Conservation (phyloP, 2,888 invertebrate species). For the Heliconius sara region DNA sequence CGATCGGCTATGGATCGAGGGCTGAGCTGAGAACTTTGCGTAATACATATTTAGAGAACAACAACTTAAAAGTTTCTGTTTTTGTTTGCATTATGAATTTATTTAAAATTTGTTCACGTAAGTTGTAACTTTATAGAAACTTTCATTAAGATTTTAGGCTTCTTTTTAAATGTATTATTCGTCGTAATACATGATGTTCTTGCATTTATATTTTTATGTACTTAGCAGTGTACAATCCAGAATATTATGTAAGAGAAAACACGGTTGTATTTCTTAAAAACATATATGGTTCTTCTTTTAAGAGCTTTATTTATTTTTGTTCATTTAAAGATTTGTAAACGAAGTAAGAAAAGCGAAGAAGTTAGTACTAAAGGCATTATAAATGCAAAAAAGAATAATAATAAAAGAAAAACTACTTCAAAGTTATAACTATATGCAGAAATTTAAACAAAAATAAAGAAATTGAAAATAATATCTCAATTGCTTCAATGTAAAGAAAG, state of each 20-base stretch:
- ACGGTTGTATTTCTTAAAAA: too few relatives aligned
- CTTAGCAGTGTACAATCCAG: not conserved
- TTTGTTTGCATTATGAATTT: slow-evolving; percentile 39
- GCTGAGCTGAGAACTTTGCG: slow-evolving; percentile 67
- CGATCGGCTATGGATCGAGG: slow-evolving; percentile 70
- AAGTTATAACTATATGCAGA: too few relatives aligned
- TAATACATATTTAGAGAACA: slow-evolving; percentile 60
- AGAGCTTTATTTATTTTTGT: too few relatives aligned
- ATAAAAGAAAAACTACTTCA: too few relatives aligned
- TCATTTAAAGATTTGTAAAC: too few relatives aligned
- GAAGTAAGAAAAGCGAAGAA: too few relatives aligned
- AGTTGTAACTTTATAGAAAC: not conserved
- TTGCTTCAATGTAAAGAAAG: too few relatives aligned
- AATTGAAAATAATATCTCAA: too few relatives aligned
- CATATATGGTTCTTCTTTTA: too few relatives aligned
- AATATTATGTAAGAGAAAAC: not conserved
- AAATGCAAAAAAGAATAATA: too few relatives aligned
- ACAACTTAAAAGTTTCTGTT: slow-evolving; percentile 53
- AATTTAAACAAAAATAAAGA: too few relatives aligned
- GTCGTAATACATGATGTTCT: not conserved
- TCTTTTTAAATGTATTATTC: not conserved
- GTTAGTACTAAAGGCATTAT: too few relatives aligned
- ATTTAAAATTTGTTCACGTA: slow-evolving; percentile 30
- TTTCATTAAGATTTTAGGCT: not conserved
- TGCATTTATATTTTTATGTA: not conserved